Evolutionary conservation across 2,888 invertebrate genomes (phyloP).

Genomic region (Linnaemya vulpina): DNA sequence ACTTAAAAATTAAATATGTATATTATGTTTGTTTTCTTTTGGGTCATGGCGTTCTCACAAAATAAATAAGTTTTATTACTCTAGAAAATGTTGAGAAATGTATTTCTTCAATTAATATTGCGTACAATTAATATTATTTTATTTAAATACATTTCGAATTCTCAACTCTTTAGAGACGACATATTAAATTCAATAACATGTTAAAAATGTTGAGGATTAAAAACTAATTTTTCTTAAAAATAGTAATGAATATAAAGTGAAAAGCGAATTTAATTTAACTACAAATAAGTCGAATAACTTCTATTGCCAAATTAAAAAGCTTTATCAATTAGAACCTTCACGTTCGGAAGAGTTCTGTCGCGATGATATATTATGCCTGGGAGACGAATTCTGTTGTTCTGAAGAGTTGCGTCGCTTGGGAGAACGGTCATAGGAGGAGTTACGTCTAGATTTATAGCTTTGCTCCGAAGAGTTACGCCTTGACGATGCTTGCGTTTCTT

Average conservation of each 20-base stretch:
- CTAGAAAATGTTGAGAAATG: neutral
- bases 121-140: constrained; percentile 8
- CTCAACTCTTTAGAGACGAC: constrained; percentile 7
- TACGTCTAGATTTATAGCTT: constrained; percentile 33
- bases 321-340: constrained; percentile 57
- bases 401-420: constrained; percentile 6
- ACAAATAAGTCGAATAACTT: constrained; percentile 6
- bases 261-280: neutral
- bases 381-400: constrained; percentile 39
- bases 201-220: neutral
- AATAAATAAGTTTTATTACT: neutral
- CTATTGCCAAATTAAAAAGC: neutral
- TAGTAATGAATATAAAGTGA: constrained; percentile 7
- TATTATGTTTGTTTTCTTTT: too few species aligned
- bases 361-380: constrained; percentile 25
- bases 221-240: neutral
- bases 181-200: neutral
- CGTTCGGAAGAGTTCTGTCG: constrained; percentile 59
- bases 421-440: constrained; percentile 53
- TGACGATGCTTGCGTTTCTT: neutral
- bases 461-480: constrained; percentile 42
- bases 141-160: constrained; percentile 37
- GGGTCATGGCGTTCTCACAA: neutral
- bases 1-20: too few species aligned
- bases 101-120: neutral